Evolutionary conservation across 2,113 vertebrate species (phyloP).

Genomic region (Notiomystis cincta): DNA sequence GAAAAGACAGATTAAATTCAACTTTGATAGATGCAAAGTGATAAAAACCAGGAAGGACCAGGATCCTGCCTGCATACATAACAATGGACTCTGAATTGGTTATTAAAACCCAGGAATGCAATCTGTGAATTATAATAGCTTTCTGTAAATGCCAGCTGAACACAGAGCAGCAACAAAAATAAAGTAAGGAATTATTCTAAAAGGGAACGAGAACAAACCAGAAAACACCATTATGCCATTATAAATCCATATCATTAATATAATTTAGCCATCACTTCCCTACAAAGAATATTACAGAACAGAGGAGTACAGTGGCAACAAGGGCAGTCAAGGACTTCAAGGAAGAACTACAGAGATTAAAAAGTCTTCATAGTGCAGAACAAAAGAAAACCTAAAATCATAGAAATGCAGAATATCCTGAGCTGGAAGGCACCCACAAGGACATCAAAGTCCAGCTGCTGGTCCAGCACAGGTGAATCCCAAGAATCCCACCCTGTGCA

Average conservation of each 20-base stretch:
- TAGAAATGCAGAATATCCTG: neutral
- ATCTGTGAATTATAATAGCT: neutral
- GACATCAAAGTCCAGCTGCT: neutral
- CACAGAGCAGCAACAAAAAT: neutral
- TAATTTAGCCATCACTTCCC: neutral
- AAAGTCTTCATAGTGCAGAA: neutral
- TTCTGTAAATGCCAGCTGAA: neutral
- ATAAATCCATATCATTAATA: neutral
- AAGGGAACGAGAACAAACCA: neutral
- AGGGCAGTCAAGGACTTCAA: neutral
- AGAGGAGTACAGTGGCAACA: neutral
- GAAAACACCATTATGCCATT: neutral
- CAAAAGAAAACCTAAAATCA: neutral
- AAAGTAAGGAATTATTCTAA: neutral
- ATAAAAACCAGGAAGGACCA: neutral
- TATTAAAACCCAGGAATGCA: neutral
- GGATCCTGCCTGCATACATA: neutral
- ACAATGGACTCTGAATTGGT: neutral
- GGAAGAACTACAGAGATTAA: neutral
- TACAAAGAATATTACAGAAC: neutral
- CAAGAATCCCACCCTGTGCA: neutral
- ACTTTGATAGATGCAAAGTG: neutral
- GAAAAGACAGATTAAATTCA: neutral
- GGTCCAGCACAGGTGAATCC: neutral
- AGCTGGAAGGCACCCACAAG: neutral